A percentile compares a stretch with the other conserved stretches of the same genome.
Evolutionary conservation across 1,140 invertebrate genomes (phyloP).

Genomic region (Steinernema khuongi): DNA sequence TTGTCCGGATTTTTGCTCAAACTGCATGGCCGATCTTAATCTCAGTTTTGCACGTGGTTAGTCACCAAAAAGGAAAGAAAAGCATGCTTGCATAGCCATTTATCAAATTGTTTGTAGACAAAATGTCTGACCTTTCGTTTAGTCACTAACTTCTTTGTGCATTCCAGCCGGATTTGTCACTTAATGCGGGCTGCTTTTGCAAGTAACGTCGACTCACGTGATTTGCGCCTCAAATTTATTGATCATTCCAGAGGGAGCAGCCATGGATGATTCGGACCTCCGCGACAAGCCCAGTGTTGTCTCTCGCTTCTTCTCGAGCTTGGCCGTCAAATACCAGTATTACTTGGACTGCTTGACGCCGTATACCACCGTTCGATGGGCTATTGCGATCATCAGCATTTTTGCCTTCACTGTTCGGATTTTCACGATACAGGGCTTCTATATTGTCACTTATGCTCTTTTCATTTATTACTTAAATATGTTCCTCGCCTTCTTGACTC

Average conservation of each 20-base stretch:
- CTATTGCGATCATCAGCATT: slow-evolving; percentile 36
- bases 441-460: slow-evolving; percentile 95
- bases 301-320: slow-evolving; percentile 35
- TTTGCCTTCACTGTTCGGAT: slow-evolving; percentile 40
- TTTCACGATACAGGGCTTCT: slow-evolving; percentile 73
- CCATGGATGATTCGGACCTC: slow-evolving; percentile 26
- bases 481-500: slow-evolving; percentile 97
- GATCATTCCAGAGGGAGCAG: neutral
- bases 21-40: too few species aligned
- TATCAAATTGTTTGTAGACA: too few species aligned
- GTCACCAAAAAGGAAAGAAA: too few species aligned
- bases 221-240: too few species aligned
- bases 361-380: slow-evolving; percentile 53
- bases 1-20: too few species aligned
- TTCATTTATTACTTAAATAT: slow-evolving; percentile 98
- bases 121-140: too few species aligned
- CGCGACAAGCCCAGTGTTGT: slow-evolving; percentile 37
- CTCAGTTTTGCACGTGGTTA: too few species aligned
- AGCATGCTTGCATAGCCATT: too few species aligned
- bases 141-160: too few species aligned
- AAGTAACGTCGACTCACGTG: too few species aligned
- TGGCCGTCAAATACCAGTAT: slow-evolving; percentile 52
- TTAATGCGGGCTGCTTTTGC: too few species aligned
- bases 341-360: slow-evolving; percentile 58
- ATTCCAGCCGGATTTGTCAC: too few species aligned